A percentile compares a stretch with the other conserved stretches of the same genome.
phyloP scores from a whole-genome alignment of 2,113 vertebrate species.

The Phasianus colchicus region DNA sequence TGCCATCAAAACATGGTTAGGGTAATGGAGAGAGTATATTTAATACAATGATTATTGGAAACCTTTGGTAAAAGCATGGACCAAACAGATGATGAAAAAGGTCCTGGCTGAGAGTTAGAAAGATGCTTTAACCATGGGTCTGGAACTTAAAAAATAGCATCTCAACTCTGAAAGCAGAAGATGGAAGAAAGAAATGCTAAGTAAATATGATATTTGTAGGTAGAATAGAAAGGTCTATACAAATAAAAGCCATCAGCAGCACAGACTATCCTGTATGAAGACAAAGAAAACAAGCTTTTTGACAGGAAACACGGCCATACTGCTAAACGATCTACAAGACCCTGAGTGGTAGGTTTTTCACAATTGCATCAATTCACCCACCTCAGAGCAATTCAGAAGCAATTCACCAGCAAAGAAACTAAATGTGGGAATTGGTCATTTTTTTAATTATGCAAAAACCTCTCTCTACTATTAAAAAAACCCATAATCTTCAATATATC shows the following conservation, averaged over 20 bases:
- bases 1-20: not conserved
- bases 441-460: not conserved
- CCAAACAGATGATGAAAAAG: not conserved
- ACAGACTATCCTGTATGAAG: not conserved
- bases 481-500: not conserved
- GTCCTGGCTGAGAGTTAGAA: not conserved
- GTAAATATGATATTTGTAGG: not conserved
- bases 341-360: not conserved
- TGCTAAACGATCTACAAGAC: not conserved
- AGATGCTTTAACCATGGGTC: not conserved
- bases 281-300: not conserved
- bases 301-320: not conserved
- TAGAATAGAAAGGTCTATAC: not conserved
- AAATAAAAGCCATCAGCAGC: not conserved
- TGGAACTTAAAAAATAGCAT: not conserved
- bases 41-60: not conserved
- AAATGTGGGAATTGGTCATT: not conserved
- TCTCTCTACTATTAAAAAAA: not conserved
- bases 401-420: not conserved
- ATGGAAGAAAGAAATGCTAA: not conserved
- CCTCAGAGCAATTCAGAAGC: not conserved
- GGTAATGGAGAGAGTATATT: not conserved
- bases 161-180: not conserved
- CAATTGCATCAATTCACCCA: not conserved
- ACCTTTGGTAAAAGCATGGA: not conserved